Conservation (phyloP, 2,797 vertebrate species). For the Sitta carolinensis region DNA sequence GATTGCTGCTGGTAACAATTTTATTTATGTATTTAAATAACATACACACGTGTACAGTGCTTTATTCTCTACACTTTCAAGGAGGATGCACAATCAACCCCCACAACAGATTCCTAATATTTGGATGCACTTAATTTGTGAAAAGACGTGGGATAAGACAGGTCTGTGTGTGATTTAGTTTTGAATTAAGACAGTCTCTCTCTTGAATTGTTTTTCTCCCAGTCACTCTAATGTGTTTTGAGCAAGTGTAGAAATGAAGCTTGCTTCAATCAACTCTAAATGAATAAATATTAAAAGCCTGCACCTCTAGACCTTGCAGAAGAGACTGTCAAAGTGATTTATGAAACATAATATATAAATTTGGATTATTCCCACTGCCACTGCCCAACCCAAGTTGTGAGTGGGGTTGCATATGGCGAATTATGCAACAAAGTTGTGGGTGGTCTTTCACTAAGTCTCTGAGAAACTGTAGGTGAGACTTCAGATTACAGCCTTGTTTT, state of each 20-base stretch:
- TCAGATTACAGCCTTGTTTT: background rate
- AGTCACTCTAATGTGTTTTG: background rate
- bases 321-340: background rate
- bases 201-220: background rate
- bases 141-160: background rate
- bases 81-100: background rate
- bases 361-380: background rate
- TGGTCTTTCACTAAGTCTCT: background rate
- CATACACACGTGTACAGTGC: accelerated
- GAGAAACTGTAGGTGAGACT: background rate
- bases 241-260: background rate
- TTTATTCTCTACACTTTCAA: background rate
- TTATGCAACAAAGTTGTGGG: background rate
- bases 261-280: background rate
- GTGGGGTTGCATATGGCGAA: background rate
- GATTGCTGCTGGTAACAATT: background rate
- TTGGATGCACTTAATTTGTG: background rate
- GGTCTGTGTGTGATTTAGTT: background rate
- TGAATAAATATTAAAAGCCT: background rate
- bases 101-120: background rate
- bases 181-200: background rate
- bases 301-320: background rate
- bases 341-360: background rate
- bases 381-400: background rate
- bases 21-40: background rate